A percentile compares a stretch with the other conserved stretches of the same genome.
Evolutionary conservation across 2,797 vertebrate species (phyloP).

Genomic region (Myoxocephalus aenaeus): DNA sequence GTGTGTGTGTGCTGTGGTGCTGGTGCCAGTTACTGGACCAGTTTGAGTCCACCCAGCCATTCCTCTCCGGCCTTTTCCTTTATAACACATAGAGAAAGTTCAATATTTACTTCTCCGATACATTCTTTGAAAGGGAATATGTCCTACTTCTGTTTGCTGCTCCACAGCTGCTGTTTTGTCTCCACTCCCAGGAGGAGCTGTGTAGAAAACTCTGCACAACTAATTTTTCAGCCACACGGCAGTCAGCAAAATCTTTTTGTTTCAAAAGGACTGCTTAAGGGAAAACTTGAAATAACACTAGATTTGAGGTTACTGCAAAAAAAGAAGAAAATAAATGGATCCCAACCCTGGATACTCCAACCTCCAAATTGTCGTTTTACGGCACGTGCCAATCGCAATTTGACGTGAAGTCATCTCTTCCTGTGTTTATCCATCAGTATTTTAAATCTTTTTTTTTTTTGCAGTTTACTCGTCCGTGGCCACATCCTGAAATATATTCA

Average conservation of each 20-base stretch:
- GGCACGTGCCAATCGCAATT: not conserved
- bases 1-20: not conserved
- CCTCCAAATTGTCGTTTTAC: not conserved
- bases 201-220: constrained; percentile 44
- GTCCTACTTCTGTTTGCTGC: constrained; percentile 63
- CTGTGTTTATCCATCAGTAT: not conserved
- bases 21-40: not conserved
- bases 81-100: constrained; percentile 17
- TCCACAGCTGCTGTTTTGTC: constrained; percentile 51
- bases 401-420: constrained; percentile 7
- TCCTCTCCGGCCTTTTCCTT: constrained; percentile 9
- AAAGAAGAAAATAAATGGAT: not conserved
- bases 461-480: constrained; percentile 16
- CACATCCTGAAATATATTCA: constrained; percentile 50
- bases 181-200: constrained; percentile 55
- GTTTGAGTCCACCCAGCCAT: constrained; percentile 23
- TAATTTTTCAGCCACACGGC: constrained; percentile 54
- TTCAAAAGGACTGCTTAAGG: constrained; percentile 41
- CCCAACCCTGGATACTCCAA: constrained; percentile 2
- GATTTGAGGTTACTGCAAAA: constrained; percentile 38
- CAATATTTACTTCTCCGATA: constrained; percentile 47
- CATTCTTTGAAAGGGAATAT: constrained; percentile 44
- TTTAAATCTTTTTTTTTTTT: constrained; percentile 18
- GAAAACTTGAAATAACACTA: constrained; percentile 51
- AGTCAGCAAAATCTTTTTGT: constrained; percentile 64